A percentile compares a stretch with the other conserved stretches of the same genome.
phyloP scores from a whole-genome alignment of 2,113 vertebrate genomes.

The Nyctereutes procyonoides region DNA sequence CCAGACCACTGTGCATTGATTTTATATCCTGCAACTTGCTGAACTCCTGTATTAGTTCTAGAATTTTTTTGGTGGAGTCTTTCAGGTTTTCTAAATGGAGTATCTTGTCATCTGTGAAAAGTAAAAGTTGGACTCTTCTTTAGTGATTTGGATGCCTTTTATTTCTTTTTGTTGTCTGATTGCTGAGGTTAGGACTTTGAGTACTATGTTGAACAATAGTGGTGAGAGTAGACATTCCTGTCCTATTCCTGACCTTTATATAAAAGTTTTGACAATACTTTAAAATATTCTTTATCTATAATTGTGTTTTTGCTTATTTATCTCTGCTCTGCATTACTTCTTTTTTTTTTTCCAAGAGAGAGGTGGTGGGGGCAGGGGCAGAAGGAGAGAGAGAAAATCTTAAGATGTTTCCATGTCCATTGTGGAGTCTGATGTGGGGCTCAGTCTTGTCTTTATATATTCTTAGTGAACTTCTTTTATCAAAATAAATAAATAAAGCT shows the following conservation, averaged over 20 bases:
- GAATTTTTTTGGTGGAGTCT: neutral
- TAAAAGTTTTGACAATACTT: neutral
- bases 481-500: neutral
- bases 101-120: neutral
- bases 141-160: neutral
- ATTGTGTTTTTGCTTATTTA: neutral
- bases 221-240: neutral
- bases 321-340: neutral
- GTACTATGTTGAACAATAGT: neutral
- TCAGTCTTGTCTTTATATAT: neutral
- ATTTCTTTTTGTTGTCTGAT: neutral
- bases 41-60: neutral
- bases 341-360: neutral
- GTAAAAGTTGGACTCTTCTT: neutral
- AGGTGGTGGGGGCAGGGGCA: neutral
- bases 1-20: neutral
- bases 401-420: neutral
- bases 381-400: neutral
- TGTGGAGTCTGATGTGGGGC: neutral
- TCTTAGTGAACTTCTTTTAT: neutral
- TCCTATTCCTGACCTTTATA: neutral
- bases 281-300: neutral
- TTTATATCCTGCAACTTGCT: neutral
- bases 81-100: neutral
- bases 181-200: neutral